These are phyloP conservation scores for Manis javanica DNA, from an alignment of 2,797 vertebrate species.

Conservation along the genomic window DNA sequence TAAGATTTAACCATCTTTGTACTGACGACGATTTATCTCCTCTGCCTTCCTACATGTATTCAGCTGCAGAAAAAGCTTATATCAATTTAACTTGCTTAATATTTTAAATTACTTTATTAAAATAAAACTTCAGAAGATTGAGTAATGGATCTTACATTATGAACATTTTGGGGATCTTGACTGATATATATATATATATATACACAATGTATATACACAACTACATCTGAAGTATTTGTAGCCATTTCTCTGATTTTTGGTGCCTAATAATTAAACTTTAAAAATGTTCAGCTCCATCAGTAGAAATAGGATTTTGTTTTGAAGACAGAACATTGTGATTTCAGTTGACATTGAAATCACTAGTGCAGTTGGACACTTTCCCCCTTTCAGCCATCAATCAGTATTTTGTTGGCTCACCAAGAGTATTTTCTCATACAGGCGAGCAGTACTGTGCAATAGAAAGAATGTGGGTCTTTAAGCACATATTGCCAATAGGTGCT, in stretches of 20 bases:
- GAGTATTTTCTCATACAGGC: background rate
- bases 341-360: background rate
- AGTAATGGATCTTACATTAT: background rate
- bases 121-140: background rate
- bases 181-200: background rate
- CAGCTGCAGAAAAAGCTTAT: background rate
- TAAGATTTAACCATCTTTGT: background rate
- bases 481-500: background rate
- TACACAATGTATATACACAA: background rate
- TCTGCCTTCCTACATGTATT: background rate
- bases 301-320: background rate
- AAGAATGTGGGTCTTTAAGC: background rate
- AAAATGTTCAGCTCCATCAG: background rate
- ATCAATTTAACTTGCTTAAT: background rate
- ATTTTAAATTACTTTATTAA: constrained; percentile 38
- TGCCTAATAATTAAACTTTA: background rate
- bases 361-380: background rate
- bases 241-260: background rate
- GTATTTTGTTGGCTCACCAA: background rate
- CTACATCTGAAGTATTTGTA: background rate
- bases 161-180: background rate
- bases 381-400: background rate
- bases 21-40: background rate
- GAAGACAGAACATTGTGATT: background rate
- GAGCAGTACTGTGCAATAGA: background rate